phyloP scores from a whole-genome alignment of 2,113 vertebrate genomes.

The Polyodon spathula region DNA sequence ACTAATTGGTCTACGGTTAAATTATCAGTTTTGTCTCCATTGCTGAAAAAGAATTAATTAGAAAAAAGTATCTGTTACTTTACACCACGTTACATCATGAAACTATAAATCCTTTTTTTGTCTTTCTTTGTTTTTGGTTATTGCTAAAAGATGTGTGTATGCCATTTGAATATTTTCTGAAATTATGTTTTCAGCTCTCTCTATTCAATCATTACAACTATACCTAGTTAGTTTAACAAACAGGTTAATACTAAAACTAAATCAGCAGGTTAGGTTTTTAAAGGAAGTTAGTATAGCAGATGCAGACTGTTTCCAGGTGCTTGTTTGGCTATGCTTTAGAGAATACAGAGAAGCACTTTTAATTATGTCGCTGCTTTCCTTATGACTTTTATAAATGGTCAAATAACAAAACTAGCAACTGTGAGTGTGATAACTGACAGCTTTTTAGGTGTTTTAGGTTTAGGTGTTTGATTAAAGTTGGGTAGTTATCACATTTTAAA shows the following conservation, averaged over 20 bases:
- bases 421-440: too few relatives aligned
- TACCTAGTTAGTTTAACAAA: constrained; percentile 63
- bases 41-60: constrained; percentile 99
- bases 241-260: constrained; percentile 61
- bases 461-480: too few relatives aligned
- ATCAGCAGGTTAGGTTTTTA: constrained; percentile 72
- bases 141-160: background rate
- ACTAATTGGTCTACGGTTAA: constrained; percentile 99
- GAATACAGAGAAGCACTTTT: too few relatives aligned
- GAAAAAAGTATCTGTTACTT: constrained; percentile 59
- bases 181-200: constrained; percentile 6
- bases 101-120: constrained; percentile 25
- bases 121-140: constrained; percentile 12
- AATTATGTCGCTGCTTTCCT: too few relatives aligned
- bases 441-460: too few relatives aligned
- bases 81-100: constrained; percentile 8
- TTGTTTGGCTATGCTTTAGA: constrained; percentile 16
- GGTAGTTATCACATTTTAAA: background rate
- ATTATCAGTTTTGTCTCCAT: constrained; percentile 99
- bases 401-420: too few relatives aligned
- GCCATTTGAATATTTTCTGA: background rate
- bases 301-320: constrained; percentile 46
- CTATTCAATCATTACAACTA: constrained; percentile 11
- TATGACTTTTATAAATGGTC: too few relatives aligned
- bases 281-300: constrained; percentile 79